Evolutionary conservation across 2,113 vertebrate genomes (phyloP).

Genomic region (Ardeotis arabs): DNA sequence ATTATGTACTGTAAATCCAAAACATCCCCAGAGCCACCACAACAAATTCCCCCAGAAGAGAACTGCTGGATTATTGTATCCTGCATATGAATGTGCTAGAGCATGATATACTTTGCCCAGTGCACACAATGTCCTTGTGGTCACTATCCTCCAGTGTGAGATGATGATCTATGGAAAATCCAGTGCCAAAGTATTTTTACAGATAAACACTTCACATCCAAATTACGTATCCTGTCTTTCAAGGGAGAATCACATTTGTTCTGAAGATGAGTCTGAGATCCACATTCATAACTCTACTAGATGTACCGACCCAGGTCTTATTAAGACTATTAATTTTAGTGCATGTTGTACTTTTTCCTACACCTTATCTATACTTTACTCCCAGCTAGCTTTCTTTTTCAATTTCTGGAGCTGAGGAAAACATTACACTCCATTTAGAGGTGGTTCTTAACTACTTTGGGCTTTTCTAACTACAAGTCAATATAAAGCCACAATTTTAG

Average conservation of each 20-base stretch:
- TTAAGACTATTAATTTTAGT: not conserved
- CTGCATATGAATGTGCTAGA: not conserved
- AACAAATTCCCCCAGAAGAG: not conserved
- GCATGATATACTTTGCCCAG: not conserved
- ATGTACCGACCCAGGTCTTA: not conserved
- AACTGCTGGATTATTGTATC: not conserved
- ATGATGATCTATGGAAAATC: not conserved
- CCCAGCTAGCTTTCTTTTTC: not conserved
- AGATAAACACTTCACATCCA: not conserved
- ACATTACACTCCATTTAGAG: not conserved
- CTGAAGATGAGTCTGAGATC: not conserved
- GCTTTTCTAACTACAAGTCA: not conserved
- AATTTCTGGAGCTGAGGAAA: not conserved
- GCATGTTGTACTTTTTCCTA: not conserved
- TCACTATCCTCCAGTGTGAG: not conserved
- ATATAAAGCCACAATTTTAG: not conserved
- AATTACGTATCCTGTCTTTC: not conserved
- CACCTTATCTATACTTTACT: not conserved
- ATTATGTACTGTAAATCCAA: not conserved
- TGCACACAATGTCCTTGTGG: too few relatives aligned
- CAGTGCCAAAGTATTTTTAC: not conserved
- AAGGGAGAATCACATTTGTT: not conserved
- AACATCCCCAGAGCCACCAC: not conserved
- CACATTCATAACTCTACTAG: not conserved
- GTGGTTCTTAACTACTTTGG: not conserved